Percentiles rank a stretch among this genome's conserved stretches.
These are phyloP conservation scores for Drosophila rufa DNA, from an alignment of 1,140 invertebrate genomes.

Conservation along the genomic window DNA sequence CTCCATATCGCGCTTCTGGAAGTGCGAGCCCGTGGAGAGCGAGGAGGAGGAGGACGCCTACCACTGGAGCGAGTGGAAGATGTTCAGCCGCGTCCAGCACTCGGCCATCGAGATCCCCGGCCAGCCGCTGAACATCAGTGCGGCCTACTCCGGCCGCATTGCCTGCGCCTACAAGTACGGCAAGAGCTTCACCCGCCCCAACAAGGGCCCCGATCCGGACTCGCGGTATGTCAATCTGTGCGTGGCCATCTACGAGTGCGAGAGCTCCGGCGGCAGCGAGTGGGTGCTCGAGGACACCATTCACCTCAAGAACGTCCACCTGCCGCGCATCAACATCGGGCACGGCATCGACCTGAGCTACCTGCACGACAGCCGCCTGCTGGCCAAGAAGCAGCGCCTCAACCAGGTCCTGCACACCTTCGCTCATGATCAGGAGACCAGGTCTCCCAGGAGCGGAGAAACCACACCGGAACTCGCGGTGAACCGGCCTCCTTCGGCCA, in stretches of 20 bases:
- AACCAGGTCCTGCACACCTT: constrained; percentile 89
- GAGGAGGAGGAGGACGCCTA: constrained; percentile 86
- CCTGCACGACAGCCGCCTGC: constrained; percentile 92
- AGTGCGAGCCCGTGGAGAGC: constrained; percentile 87
- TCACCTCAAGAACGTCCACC: constrained; percentile 94
- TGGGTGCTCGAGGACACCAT: constrained; percentile 99
- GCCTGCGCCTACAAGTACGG: constrained; percentile 98
- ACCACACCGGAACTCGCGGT: constrained; percentile 70
- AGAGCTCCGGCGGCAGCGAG: constrained; percentile 98
- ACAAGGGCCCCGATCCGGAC: constrained; percentile 90
- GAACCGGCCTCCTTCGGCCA: constrained; percentile 83
- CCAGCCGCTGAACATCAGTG: constrained; percentile 96
- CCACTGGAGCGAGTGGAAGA: constrained; percentile 95
- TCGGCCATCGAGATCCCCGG: constrained; percentile 95
- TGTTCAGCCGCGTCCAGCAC: constrained; percentile 92
- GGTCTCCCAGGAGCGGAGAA: constrained; percentile 87
- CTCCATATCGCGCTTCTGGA: constrained; percentile 92
- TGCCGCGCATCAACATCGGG: constrained; percentile 92
- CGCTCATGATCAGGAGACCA: constrained; percentile 87
- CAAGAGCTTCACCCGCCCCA: constrained; percentile 92
- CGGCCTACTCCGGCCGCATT: constrained; percentile 98
- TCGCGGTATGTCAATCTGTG: constrained; percentile 96
- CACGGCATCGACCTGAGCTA: constrained; percentile 93
- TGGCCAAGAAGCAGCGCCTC: constrained; percentile 91
- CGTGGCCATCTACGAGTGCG: constrained; percentile 99